Base-by-base conservation (phyloP, 2,888 invertebrate genomes). In the Tetragnatha montana region DNA sequence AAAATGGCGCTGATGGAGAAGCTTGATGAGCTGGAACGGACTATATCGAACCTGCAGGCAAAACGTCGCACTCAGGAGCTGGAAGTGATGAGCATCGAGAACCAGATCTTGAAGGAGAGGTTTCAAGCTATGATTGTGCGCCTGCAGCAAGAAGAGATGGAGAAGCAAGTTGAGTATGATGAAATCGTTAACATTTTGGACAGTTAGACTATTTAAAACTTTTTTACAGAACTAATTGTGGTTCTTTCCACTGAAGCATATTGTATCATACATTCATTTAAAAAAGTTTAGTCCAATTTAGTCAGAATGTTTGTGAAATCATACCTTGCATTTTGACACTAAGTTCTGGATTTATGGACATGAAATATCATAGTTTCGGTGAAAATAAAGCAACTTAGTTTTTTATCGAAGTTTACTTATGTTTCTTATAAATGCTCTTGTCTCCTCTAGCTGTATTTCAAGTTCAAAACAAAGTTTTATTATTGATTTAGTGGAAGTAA, bases 11-110 rank as follows among this genome's bases (percentile, higher is more conserved):
- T 94, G 0, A 92, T 93, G 80, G 92, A 92, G 22, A 95, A 96
- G 92, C 95, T 97, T 92, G 95, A 95, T 85, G 96, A 96, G 92
- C 93, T 97, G 3, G 95, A 96, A 83, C 94, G 95, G 14, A 97
- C 97, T 93, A 94, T 98, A 79, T 95, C 95, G 19, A 96, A 97
- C 91, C 93, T 98, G 19, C 96, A 96, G 92, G 95, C 95, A 70
- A 95, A 96, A 81, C 94, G 96, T 90, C 95, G 96, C 86, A 96
- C 96, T 92, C 97, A 97, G 91, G 97, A 97, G 92, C 95, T 95
- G 91, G 97, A 97, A 93, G 96, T 98, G 91, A 95, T 96, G 35
- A 96, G 96, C 76, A 97, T 97, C 93, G 97, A 97, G 93, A 98
- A 98, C 93, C 94, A 96, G 91, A 96, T 97, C 14, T 93, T 98